Evolutionary conservation across 2,888 invertebrate genomes (phyloP).

Genomic region (Myopa testacea): DNA sequence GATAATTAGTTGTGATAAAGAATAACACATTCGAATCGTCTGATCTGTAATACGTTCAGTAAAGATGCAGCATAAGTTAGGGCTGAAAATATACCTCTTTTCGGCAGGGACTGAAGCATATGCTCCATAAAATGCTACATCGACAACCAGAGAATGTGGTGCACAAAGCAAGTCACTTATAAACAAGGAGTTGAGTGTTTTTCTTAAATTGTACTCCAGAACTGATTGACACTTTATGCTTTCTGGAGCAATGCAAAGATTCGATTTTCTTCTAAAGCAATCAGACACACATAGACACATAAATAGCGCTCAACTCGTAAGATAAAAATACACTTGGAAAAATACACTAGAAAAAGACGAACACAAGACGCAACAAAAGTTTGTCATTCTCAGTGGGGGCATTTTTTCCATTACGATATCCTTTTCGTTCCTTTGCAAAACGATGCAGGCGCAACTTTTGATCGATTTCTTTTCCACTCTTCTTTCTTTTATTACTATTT

Average conservation of each 20-base stretch:
- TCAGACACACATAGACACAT: slow-evolving; percentile 9
- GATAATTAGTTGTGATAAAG: too few relatives aligned
- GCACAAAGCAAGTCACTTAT: background rate
- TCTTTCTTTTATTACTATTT: background rate
- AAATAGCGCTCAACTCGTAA: background rate
- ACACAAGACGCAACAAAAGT: background rate
- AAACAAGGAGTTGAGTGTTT: background rate
- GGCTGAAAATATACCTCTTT: background rate
- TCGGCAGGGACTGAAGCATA: background rate
- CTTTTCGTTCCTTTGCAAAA: background rate
- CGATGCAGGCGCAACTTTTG: background rate
- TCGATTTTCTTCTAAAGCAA: background rate
- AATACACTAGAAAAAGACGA: background rate
- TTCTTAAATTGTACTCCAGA: background rate
- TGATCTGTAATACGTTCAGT: slow-evolving; percentile 9
- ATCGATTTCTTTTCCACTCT: slow-evolving; percentile 14
- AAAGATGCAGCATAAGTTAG: slow-evolving; percentile 19
- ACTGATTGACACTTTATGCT: slow-evolving; percentile 7
- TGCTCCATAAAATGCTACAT: slow-evolving; percentile 11
- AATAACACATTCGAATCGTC: too few relatives aligned
- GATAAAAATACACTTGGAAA: background rate
- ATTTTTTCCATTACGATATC: background rate
- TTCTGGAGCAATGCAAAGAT: background rate
- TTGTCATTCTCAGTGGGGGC: background rate
- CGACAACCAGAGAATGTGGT: background rate